Percentiles rank a stretch among this genome's conserved stretches.
These are phyloP conservation scores for Euspilapteryx auroguttella DNA, from an alignment of 2,888 invertebrate species.

Conservation along the genomic window DNA sequence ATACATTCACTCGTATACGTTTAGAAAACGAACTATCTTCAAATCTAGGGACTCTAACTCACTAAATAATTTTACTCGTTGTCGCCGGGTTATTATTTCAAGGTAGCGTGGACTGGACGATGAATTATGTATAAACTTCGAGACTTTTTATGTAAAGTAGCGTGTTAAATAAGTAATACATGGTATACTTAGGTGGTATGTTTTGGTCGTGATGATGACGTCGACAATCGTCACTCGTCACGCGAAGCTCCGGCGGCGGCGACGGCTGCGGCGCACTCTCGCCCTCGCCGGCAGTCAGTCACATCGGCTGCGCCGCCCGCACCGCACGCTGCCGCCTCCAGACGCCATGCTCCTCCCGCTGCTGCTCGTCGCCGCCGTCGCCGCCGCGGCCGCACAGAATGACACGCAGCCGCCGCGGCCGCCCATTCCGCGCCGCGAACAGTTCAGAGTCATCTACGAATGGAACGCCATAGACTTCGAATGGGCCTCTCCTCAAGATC, in stretches of 20 bases:
- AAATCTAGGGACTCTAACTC: too few relatives aligned
- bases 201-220: slow-evolving; percentile 18
- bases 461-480: slow-evolving; percentile 73
- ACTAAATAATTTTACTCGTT: too few relatives aligned
- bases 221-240: too few relatives aligned
- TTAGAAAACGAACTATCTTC: too few relatives aligned
- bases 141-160: not conserved
- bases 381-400: slow-evolving; percentile 40
- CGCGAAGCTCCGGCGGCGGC: slow-evolving; percentile 3
- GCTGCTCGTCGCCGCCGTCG: slow-evolving; percentile 25
- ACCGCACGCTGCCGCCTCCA: slow-evolving; percentile 12
- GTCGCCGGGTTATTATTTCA: too few relatives aligned
- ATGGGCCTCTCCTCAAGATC: slow-evolving; percentile 63
- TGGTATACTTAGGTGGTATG: slow-evolving; percentile 10
- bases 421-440: slow-evolving; percentile 37
- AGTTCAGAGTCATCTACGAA: slow-evolving; percentile 71
- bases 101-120: too few relatives aligned
- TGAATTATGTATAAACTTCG: slow-evolving; percentile 1
- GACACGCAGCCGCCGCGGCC: slow-evolving; percentile 23
- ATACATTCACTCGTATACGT: too few relatives aligned
- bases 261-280: not conserved
- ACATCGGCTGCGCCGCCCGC: slow-evolving; percentile 24
- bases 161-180: too few relatives aligned
- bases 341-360: slow-evolving; percentile 27
- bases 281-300: slow-evolving; percentile 19